Evolutionary conservation across 2,888 invertebrate species (phyloP), one percentile per base, ranked within the genome.

Genomic region (Orchesella flavescens): DNA sequence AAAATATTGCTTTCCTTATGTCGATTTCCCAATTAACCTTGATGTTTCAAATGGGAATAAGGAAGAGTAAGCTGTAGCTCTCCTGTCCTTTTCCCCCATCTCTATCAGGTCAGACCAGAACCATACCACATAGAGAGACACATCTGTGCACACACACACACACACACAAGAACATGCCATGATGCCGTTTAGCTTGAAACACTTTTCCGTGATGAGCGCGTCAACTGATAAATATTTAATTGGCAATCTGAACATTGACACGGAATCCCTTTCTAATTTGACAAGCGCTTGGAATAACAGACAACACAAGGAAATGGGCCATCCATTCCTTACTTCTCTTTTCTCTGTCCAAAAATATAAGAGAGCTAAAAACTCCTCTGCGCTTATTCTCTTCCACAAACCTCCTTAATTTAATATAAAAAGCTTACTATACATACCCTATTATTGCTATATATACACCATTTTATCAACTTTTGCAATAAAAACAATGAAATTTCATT

Each of bases 1-100:
- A 65, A 65, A 65, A 43, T 65, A 65, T 65, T 10, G 65, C 19
- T 43, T 44, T 65, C 65, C 23, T 19, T 17, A n/a, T 43, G 57
- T 63, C 76, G 43, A 66, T 66, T 76, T 76, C 76, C 34, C 63
- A 76, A 76, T 76, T 76, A 76, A 76, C 76, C 76, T 53, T 66
- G 66, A 76, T 76, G 76, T 55, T 43, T 76, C 34, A 53, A 34
- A 57, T 34, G 76, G 76, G 76, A 57, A 65, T 66, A 53, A 34
- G 34, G 34, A 34, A 34, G 3, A 57, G 57, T 17, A 10, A 57
- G 57, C 10, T 57, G 57, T n/a, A n/a, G 53, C 17, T 57, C 17
- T 53, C n/a, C n/a, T n/a, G 13, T n/a, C n/a, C 53, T 53, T n/a
- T 46, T n/a, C n/a, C 53, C n/a, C 53, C 10, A 13, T 53, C 53